phyloP scores from a whole-genome alignment of 1,140 invertebrate species.

The Sycobia sp. region DNA sequence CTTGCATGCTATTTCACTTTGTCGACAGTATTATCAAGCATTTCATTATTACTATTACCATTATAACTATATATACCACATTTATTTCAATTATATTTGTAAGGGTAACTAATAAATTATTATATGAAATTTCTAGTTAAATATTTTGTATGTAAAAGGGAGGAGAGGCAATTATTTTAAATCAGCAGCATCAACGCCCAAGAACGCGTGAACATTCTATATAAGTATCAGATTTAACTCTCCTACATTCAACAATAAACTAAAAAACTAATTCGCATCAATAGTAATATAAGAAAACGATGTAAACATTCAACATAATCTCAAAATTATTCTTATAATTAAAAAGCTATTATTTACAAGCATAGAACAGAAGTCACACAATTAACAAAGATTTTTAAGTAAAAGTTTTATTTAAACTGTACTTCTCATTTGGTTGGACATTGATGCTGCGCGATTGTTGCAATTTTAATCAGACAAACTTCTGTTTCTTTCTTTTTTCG shows the following conservation, averaged over 20 bases:
- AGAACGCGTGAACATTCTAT: background rate
- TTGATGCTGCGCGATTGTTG: too few species aligned
- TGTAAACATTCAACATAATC: background rate
- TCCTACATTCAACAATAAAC: background rate
- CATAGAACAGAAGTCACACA: background rate
- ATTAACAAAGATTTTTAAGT: slow-evolving; percentile 1
- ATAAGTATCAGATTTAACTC: background rate
- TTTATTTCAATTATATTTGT: slow-evolving; percentile 5
- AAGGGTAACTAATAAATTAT: slow-evolving; percentile 22
- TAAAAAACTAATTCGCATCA: slow-evolving; percentile 10
- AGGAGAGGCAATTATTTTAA: background rate
- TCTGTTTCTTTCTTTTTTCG: slow-evolving; percentile 1
- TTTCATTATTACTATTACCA: slow-evolving; percentile 9
- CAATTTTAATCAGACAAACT: too few species aligned
- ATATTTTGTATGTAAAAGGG: background rate
- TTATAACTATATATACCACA: too few species aligned
- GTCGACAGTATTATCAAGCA: slow-evolving; percentile 4
- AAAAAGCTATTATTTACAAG: slow-evolving; percentile 11
- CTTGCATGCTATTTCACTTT: background rate
- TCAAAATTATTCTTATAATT: background rate
- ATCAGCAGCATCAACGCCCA: slow-evolving; percentile 6
- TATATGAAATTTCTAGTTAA: background rate
- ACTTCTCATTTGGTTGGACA: too few species aligned
- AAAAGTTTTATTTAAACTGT: background rate
- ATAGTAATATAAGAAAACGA: background rate